Base-by-base conservation (phyloP, 2,113 vertebrate species). In the Xiphophorus couchianus region DNA sequence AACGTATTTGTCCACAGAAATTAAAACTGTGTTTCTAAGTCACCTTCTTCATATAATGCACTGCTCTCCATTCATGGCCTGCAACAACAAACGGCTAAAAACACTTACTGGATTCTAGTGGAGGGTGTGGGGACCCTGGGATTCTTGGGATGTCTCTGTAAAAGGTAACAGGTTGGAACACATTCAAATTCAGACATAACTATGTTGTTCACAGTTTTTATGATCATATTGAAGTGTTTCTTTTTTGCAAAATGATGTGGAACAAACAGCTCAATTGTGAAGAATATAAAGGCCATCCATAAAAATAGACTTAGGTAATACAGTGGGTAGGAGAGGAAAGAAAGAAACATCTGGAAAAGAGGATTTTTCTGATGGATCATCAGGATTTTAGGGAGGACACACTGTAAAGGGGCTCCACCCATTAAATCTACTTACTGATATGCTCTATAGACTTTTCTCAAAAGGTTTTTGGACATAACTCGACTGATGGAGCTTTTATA, bases 101-200 rank as follows among this genome's bases (percentile, higher is more conserved):
- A 75, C 33, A 94, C 95, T 90, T 93, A 99, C 98, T 99, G 62
- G 97, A 99, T 86, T 99, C 98, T 92, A 99, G 89, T 9, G 98
- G 97, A 91, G 98, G 98, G 76, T 99, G 97, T 71, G 97, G 97
- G 71, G 95, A 97, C 91, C 98, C 97, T 0, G 98, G 98, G 91
- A 98, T 98, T 94, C 97, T 93, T 84, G 97, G 97, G 91, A 96
- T 98, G 90, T 98, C 97, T 93, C 98, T 99, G 93, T 67, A 30
- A 78, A 86, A 71, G 66, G 64, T 1, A 3, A n/a, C 51, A 22
- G 81, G 27, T 60, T 10, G 62, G 22, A 61, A 35, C 6, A 37
- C 0, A 39, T 58, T 58, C 60, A 70, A n/a, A n/a, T 58, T 64
- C 8, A 69, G 2, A 19, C 25, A 27, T 14, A 42, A 5, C 4